Evolutionary conservation across 2,888 invertebrate genomes (phyloP).

Genomic region (Empis stercorea): DNA sequence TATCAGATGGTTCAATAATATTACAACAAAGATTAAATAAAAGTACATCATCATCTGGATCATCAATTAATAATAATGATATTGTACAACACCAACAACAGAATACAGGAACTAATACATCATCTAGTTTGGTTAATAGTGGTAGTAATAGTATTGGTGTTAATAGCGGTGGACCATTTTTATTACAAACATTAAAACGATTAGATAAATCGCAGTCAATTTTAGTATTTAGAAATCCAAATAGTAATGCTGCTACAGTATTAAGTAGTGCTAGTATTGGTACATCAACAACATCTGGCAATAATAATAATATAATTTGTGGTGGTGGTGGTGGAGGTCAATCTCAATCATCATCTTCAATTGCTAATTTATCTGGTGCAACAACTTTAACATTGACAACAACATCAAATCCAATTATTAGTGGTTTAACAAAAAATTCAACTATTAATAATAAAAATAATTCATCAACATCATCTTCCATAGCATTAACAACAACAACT

Average conservation of each 20-base stretch:
- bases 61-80: conserved; percentile 4
- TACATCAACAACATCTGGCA: conserved; percentile 19
- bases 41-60: not conserved
- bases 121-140: conserved; percentile 4
- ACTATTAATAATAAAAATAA: conserved; percentile 11
- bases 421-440: conserved; percentile 13
- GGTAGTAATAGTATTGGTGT: no score
- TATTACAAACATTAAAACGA: conserved; percentile 35
- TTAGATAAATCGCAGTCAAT: conserved; percentile 37
- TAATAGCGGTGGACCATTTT: conserved; percentile 23
- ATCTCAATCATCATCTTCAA: conserved; percentile 12
- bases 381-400: conserved; percentile 14
- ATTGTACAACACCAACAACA: conserved; percentile 8
- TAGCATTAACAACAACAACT: conserved; percentile 13
- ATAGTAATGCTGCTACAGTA: conserved; percentile 11
- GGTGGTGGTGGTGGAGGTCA: no score
- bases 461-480: conserved; percentile 13
- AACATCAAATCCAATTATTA: conserved; percentile 9
- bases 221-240: conserved; percentile 32
- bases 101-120: conserved; percentile 7
- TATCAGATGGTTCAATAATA: conserved; percentile 16
- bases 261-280: conserved; percentile 2
- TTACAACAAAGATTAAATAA: conserved; percentile 16
- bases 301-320: no score
- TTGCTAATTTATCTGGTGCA: not conserved